A percentile compares a stretch with the other conserved stretches of the same genome.
Conservation (phyloP, 2,888 invertebrate species). For the Drosophila colorata region DNA sequence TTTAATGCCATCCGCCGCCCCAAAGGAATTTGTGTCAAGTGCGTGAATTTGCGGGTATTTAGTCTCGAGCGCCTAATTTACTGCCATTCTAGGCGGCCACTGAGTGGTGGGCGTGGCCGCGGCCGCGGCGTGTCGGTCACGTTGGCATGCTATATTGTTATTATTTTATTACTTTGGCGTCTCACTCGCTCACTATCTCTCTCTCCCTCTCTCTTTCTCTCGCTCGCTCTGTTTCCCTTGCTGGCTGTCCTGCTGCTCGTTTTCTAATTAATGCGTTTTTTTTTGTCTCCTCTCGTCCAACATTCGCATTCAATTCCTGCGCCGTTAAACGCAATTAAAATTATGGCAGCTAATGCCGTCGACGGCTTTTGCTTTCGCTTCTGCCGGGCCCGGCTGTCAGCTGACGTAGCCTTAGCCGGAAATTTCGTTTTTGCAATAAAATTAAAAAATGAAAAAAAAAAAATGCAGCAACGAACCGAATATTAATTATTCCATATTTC, state of each 20-base stretch:
- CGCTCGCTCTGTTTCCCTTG: not conserved
- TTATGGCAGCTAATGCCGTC: slow-evolving; percentile 73
- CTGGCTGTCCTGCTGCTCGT: slow-evolving; percentile 50
- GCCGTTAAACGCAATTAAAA: slow-evolving; percentile 81
- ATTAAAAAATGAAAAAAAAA: slow-evolving; percentile 16
- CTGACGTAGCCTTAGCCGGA: slow-evolving; percentile 64
- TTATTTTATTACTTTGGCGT: slow-evolving; percentile 68
- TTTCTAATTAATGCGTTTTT: slow-evolving; percentile 79
- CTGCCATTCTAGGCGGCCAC: slow-evolving; percentile 39
- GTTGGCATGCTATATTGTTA: slow-evolving; percentile 71
- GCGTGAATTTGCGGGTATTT: slow-evolving; percentile 74
- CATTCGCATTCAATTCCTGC: slow-evolving; percentile 67
- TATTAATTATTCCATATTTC: slow-evolving; percentile 69
- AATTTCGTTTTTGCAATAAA: slow-evolving; percentile 62
- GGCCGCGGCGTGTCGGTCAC: slow-evolving; percentile 63
- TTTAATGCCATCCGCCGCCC: slow-evolving; percentile 65
- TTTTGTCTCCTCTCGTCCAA: slow-evolving; percentile 8
- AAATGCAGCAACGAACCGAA: slow-evolving; percentile 47
- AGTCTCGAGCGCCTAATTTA: slow-evolving; percentile 73
- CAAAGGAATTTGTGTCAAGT: slow-evolving; percentile 76
- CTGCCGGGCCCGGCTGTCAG: slow-evolving; percentile 9
- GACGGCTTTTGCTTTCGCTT: slow-evolving; percentile 40
- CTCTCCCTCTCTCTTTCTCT: slow-evolving; percentile 1
- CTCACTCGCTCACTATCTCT: slow-evolving; percentile 7
- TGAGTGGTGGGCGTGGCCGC: slow-evolving; percentile 35